Conservation (phyloP, 2,797 vertebrate genomes). For the Coregonus sp. region DNA sequence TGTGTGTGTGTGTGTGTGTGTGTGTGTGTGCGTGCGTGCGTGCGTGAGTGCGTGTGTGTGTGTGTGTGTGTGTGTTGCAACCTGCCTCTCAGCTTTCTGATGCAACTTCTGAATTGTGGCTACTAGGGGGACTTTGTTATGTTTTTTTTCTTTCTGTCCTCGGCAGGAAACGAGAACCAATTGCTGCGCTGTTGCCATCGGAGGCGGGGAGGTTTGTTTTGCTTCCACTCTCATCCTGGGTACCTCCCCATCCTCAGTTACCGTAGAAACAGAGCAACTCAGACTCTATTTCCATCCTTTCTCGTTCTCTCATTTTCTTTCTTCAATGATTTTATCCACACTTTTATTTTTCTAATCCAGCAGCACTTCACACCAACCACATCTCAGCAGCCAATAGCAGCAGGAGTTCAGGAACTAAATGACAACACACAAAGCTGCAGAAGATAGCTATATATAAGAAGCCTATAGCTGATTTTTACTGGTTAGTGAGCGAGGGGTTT, state of each 20-base stretch:
- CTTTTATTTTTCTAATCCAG: slow-evolving; percentile 64
- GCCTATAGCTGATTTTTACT: slow-evolving; percentile 42
- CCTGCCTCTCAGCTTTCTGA: slow-evolving; percentile 77
- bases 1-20: slow-evolving; percentile 35
- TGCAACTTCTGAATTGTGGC: slow-evolving; percentile 80
- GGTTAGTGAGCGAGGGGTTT: too few species aligned
- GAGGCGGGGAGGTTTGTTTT: slow-evolving; percentile 80
- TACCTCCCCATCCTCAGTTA: slow-evolving; percentile 84
- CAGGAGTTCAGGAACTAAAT: slow-evolving; percentile 57
- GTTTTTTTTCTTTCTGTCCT: slow-evolving; percentile 72
- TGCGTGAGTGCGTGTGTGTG: slow-evolving; percentile 33
- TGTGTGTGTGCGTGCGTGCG: slow-evolving; percentile 17
- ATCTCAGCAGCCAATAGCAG: slow-evolving; percentile 65
- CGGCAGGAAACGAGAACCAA: slow-evolving; percentile 82
- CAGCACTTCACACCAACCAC: slow-evolving; percentile 65
- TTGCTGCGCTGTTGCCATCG: slow-evolving; percentile 85
- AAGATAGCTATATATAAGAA: slow-evolving; percentile 42
- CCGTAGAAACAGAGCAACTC: slow-evolving; percentile 88
- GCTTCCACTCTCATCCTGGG: slow-evolving; percentile 78
- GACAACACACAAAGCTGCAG: slow-evolving; percentile 50
- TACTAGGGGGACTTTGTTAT: slow-evolving; percentile 79
- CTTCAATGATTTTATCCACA: slow-evolving; percentile 74
- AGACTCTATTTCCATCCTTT: slow-evolving; percentile 84
- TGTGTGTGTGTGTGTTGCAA: slow-evolving; percentile 47
- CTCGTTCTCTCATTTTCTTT: slow-evolving; percentile 52